These are phyloP conservation scores for Microtus montanus DNA, from an alignment of 2,113 vertebrate genomes.

Conservation along the genomic window DNA sequence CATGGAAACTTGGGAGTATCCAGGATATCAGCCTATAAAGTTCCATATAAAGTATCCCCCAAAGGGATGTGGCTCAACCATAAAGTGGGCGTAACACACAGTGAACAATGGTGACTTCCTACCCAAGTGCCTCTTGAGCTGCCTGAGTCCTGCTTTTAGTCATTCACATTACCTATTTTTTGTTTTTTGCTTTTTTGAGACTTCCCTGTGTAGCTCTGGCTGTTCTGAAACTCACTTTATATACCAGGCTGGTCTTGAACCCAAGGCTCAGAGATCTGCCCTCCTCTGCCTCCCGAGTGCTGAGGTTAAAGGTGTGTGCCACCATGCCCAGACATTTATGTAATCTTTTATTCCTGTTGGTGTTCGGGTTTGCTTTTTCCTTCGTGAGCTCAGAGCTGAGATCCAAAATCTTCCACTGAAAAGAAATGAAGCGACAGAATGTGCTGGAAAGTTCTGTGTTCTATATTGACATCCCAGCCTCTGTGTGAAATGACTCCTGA, in stretches of 20 bases:
- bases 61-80: neutral
- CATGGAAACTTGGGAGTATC: conserved; percentile 60
- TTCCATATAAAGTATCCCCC: neutral
- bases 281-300: neutral
- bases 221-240: neutral
- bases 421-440: conserved; percentile 19
- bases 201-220: neutral
- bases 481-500: conserved; percentile 60
- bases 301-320: neutral
- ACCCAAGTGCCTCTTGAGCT: neutral
- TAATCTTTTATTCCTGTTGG: neutral
- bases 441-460: conserved; percentile 68
- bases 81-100: neutral
- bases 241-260: neutral
- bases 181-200: neutral
- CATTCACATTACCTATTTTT: neutral
- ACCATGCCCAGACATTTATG: neutral
- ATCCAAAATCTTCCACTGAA: conserved; percentile 44
- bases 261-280: neutral
- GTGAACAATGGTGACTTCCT: neutral
- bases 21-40: neutral
- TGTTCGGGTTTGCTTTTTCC: neutral
- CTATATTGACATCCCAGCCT: conserved; percentile 41
- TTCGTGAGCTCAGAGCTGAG: conserved; percentile 36
- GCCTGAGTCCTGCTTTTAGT: neutral